Evolutionary conservation across 1,140 invertebrate genomes (phyloP).

Genomic region (Ladona fulva): DNA sequence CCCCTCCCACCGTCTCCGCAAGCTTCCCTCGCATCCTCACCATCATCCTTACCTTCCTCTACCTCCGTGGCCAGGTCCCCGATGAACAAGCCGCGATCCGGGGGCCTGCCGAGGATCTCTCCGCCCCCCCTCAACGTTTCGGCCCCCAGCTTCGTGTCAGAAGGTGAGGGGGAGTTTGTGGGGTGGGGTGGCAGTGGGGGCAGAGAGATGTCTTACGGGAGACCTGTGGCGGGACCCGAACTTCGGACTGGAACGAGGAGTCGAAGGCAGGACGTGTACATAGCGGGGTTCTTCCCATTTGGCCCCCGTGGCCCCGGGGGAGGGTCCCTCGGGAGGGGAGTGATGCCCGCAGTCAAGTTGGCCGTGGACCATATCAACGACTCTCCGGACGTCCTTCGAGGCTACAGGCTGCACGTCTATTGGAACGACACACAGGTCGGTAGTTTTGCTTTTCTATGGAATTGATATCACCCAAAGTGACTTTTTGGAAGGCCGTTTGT

Average conservation of each 20-base stretch:
- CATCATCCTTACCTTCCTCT: not conserved
- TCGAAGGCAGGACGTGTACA: slow-evolving; percentile 63
- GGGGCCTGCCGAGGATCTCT: not conserved
- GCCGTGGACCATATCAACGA: slow-evolving; percentile 89
- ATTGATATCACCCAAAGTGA: no score
- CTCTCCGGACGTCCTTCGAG: slow-evolving; percentile 67
- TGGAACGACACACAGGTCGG: slow-evolving; percentile 91
- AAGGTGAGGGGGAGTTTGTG: not conserved
- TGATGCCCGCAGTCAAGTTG: slow-evolving; percentile 86
- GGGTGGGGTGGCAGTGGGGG: not conserved
- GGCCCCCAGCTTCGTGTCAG: not conserved
- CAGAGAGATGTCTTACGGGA: not conserved
- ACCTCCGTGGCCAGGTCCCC: not conserved
- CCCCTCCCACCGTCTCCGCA: not conserved
- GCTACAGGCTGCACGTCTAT: slow-evolving; percentile 85
- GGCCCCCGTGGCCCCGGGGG: slow-evolving; percentile 56
- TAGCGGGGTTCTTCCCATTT: slow-evolving; percentile 86
- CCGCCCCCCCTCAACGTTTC: not conserved
- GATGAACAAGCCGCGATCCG: not conserved
- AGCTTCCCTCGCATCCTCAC: not conserved
- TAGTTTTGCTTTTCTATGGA: not conserved
- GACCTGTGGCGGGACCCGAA: not conserved
- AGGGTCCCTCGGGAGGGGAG: slow-evolving; percentile 65
- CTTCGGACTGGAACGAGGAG: not conserved
- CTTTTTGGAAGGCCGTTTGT: no score